phyloP scores from a whole-genome alignment of 2,797 vertebrate species.

The Urophycis tenuis region DNA sequence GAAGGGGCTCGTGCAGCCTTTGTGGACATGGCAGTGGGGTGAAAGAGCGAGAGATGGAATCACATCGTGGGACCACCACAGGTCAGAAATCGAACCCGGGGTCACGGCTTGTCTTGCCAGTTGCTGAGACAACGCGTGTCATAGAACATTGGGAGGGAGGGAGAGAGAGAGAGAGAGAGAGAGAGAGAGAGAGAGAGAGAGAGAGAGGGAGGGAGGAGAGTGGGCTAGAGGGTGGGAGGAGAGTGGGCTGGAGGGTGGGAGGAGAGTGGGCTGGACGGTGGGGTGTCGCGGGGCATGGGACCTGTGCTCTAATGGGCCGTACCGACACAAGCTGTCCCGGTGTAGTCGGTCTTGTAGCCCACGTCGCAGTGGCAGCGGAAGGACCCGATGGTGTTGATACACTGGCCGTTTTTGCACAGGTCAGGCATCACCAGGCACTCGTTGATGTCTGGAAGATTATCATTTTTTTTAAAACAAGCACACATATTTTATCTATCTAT shows the following conservation, averaged over 20 bases:
- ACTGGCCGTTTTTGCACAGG: conserved; percentile 83
- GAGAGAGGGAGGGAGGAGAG: background rate
- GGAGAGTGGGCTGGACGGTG: background rate
- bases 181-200: background rate
- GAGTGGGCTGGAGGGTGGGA: background rate
- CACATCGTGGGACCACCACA: no score
- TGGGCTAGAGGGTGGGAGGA: background rate
- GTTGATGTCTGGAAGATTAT: conserved; percentile 80
- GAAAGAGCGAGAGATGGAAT: background rate
- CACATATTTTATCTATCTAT: background rate
- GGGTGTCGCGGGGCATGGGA: background rate
- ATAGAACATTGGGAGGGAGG: background rate
- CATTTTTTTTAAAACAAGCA: background rate
- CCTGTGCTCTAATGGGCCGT: conserved; percentile 37
- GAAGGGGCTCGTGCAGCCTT: no score
- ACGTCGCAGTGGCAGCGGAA: conserved; percentile 86
- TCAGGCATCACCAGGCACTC: conserved; percentile 84
- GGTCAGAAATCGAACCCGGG: no score
- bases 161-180: background rate
- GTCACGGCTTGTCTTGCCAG: no score
- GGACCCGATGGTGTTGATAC: conserved; percentile 87
- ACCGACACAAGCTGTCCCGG: conserved; percentile 80
- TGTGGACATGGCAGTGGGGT: no score
- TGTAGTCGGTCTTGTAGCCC: conserved; percentile 79
- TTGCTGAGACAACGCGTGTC: background rate